Base-by-base conservation (phyloP, 2,113 vertebrate species). In the Passerina amoena region DNA sequence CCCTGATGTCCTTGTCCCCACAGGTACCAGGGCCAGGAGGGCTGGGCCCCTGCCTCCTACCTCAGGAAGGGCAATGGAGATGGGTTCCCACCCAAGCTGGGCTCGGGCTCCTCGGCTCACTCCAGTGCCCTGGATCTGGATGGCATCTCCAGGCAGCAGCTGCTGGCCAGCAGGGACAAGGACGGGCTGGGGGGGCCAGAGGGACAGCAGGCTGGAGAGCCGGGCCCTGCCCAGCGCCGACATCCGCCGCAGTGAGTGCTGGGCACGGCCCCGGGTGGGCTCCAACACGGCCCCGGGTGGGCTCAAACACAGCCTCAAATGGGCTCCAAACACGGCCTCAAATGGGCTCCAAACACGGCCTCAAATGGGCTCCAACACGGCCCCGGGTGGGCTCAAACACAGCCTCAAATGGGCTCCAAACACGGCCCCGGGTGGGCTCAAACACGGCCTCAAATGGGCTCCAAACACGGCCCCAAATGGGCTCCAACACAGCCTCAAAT, bases 31-130 rank as follows among this genome's bases (percentile, higher is more conserved):
- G 99, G 98, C 40, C 98, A 98, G 88, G 99, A 99, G 97, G 99
- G 99, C 97, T 99, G 99, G 99, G 99, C 99, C 80, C 99, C 99
- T 0, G 99, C 99, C 37, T 99, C 99, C 54, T 99, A 99, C 97
- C 98, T 99, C 75, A 99, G 98, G 96, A 99, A 99, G 92, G 97
- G 93, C 2, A 98, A 97, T 4, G 98, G 97, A n/a, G 99, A 99
- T 50, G 97, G 97, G 59, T 96, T 98, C 81, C 96, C 97, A 1
- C 98, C 98, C 47, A 99, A 99, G 94, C 97, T 98, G 94, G 98
- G 98, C 16, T 96, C 98, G 0, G 98, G 98, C 3, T 97, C 96
- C 3, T 95, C 98, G 0, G 65, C 98, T 33, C 98, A 98, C 50
- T 97, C 98, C 0, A 99, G 98, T 7, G 93, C 98, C 75, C 98